phyloP scores from a whole-genome alignment of 2,888 invertebrate genomes.

The Lamellibrachia satsuma region DNA sequence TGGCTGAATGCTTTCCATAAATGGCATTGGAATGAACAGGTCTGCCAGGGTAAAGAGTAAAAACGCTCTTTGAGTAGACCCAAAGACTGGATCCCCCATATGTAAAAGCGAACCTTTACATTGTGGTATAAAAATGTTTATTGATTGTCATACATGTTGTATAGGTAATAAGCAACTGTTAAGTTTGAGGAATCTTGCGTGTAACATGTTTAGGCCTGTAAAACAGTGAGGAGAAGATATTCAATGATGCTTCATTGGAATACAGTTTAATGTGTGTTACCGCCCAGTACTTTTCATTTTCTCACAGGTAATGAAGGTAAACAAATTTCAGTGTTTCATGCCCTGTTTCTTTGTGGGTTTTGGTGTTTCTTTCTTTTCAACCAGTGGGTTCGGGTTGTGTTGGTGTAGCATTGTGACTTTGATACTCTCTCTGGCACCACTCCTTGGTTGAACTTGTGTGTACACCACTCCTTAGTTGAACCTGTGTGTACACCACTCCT shows the following conservation, averaged over 20 bases:
- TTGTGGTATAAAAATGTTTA: too few species aligned
- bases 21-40: too few species aligned
- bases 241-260: background rate
- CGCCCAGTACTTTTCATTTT: background rate
- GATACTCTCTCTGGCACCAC: background rate
- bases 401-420: background rate
- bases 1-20: too few species aligned
- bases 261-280: background rate
- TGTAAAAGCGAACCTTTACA: too few species aligned
- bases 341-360: background rate
- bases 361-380: slow-evolving; percentile 27
- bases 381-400: background rate
- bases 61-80: too few species aligned
- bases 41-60: too few species aligned
- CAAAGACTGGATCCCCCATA: too few species aligned
- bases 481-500: background rate
- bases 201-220: background rate
- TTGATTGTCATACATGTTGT: background rate
- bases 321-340: background rate
- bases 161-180: background rate
- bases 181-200: background rate
- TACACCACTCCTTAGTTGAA: background rate
- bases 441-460: background rate
- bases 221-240: background rate
- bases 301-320: slow-evolving; percentile 42